Base-by-base conservation (phyloP, 2,888 invertebrate species). In the Leptopterna dolabrata region DNA sequence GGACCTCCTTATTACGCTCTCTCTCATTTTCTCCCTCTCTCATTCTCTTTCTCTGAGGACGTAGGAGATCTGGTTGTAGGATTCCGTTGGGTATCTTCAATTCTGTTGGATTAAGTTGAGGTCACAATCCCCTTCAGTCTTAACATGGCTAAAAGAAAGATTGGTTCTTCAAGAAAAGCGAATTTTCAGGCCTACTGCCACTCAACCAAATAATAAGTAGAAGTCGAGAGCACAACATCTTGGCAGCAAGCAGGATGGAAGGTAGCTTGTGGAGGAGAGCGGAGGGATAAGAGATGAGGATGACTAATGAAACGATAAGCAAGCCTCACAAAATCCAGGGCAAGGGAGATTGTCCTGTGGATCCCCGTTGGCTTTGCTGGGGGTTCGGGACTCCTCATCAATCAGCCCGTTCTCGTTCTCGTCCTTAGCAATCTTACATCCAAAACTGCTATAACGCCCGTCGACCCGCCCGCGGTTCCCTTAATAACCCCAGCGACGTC, bases 261-360 rank as follows among this genome's bases (percentile, higher is more conserved):
- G n/a, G n/a, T n/a, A n/a, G 13, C 47, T 4, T 30, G 14, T 2
- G 24, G 78, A 1, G 43, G 36, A 43, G 45, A 9, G 71, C 2
- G 27, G 78, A 16, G 19, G 76, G 78, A 29, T 78, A 27, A 45
- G 43, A 27, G 70, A 70, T n/a, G 63, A 51, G 83, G 71, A 71
- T 83, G 83, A 83, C 83, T 83, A 83, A 83, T 83, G 83, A 83
- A 73, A 83, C 71, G 83, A 70, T 71, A 43, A 83, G 43, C 63
- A 81, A 55, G 81, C 83, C 47, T 71, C 24, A 83, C 71, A 45
- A 83, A 83, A 83, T 83, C 83, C 70, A 70, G 70, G 41, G 83
- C 83, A 41, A 41, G 24, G 63, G 83, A 19, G 70, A 83, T 83
- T 83, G 83, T 83, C 81, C 81, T 27, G 36, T 19, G 43, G 41